Conservation (phyloP, 2,888 invertebrate genomes). For the Euplagia quadripunctaria region DNA sequence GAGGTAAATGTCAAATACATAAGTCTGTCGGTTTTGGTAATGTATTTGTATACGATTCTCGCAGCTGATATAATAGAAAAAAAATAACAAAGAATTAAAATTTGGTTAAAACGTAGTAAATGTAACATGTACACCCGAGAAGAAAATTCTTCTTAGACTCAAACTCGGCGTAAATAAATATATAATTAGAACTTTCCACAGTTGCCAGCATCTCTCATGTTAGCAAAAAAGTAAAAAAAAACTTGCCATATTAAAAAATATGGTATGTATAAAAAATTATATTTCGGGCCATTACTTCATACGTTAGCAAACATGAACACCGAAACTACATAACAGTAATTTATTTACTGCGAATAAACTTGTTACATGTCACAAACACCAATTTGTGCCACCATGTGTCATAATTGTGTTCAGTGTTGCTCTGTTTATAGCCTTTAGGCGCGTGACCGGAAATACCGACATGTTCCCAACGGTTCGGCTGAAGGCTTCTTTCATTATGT, state of each 20-base stretch:
- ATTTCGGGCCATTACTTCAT: neutral
- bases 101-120: too few species aligned
- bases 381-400: constrained; percentile 44
- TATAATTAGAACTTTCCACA: neutral
- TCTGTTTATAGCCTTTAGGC: constrained; percentile 42
- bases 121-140: too few species aligned
- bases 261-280: neutral
- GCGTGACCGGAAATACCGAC: constrained; percentile 41
- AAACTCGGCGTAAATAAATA: neutral
- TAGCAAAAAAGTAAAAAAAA: neutral
- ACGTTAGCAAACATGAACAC: neutral
- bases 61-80: too few species aligned
- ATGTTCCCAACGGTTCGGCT: neutral
- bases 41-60: neutral
- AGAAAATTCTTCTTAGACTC: neutral
- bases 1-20: neutral
- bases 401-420: constrained; percentile 50
- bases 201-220: neutral
- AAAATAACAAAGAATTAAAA: too few species aligned
- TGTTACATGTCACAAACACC: constrained; percentile 32
- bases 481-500: constrained; percentile 35
- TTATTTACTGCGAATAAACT: constrained; percentile 40
- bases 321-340: constrained; percentile 10
- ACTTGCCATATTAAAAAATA: neutral
- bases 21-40: neutral